phyloP scores from a whole-genome alignment of 2,797 vertebrate genomes.

The Benthosema pterotum region DNA sequence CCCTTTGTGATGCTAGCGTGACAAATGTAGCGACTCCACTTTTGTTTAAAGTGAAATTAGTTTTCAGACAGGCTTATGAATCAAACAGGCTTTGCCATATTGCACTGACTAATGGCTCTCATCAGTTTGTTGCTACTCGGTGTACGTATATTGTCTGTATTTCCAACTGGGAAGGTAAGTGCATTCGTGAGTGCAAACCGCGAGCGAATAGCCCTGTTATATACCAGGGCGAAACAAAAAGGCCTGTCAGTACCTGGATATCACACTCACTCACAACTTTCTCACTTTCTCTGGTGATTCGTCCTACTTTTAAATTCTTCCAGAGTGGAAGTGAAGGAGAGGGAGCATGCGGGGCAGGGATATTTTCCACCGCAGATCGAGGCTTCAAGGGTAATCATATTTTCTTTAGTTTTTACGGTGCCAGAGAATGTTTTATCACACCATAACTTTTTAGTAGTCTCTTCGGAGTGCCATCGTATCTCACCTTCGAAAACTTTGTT shows the following conservation, averaged over 20 bases:
- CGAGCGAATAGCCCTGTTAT: conserved; percentile 5
- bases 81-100: conserved; percentile 51
- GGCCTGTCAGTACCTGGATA: conserved; percentile 20
- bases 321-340: background rate
- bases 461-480: conserved; percentile 52
- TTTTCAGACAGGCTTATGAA: conserved; percentile 50
- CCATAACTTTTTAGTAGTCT: conserved; percentile 52
- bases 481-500: conserved; percentile 48
- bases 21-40: conserved; percentile 36
- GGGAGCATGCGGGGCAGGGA: conserved; percentile 20
- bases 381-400: conserved; percentile 62
- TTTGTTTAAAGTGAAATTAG: conserved; percentile 49
- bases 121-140: conserved; percentile 20
- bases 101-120: conserved; percentile 46
- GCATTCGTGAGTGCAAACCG: conserved; percentile 14
- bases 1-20: conserved; percentile 40
- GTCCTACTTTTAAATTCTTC: conserved; percentile 30
- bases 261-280: conserved; percentile 26
- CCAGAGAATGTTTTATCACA: conserved; percentile 56
- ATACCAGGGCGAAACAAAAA: conserved; percentile 36
- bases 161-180: background rate
- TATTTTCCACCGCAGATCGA: conserved; percentile 39
- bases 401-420: conserved; percentile 63
- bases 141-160: conserved; percentile 23
- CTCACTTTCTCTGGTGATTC: conserved; percentile 34